phyloP scores from a whole-genome alignment of 2,888 invertebrate species.

The Pammene fasciana region DNA sequence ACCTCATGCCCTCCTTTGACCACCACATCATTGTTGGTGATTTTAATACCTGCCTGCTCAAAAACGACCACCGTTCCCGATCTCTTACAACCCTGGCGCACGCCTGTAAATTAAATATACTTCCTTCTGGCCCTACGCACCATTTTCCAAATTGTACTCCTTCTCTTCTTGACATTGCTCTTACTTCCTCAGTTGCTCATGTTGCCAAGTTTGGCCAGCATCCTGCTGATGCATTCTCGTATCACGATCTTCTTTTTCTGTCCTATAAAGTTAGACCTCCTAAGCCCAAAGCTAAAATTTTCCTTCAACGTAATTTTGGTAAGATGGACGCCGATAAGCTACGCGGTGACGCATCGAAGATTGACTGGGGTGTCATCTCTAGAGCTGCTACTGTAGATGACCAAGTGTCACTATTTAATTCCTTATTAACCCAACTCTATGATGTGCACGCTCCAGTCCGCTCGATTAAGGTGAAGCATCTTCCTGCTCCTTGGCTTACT shows the following conservation, averaged over 20 bases:
- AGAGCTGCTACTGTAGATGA: background rate
- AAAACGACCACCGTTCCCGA: background rate
- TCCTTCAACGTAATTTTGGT: too few species aligned
- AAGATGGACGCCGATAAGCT: background rate
- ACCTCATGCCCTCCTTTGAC: background rate
- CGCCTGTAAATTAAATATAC: background rate
- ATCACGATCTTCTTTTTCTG: too few species aligned
- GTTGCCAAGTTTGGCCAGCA: background rate
- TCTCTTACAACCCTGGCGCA: background rate
- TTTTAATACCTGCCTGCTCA: background rate
- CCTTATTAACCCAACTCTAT: background rate
- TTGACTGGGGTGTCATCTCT: background rate
- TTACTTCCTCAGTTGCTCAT: background rate
- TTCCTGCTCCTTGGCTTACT: too few species aligned
- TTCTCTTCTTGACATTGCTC: background rate
- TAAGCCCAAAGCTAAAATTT: too few species aligned
- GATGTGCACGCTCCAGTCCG: background rate
- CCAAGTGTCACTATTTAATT: background rate
- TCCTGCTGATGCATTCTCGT: too few species aligned
- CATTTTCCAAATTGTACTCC: slow-evolving; percentile 3
- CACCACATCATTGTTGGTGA: too few species aligned
- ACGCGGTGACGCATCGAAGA: background rate
- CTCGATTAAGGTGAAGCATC: too few species aligned
- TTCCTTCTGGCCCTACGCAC: background rate
- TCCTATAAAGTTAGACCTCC: too few species aligned